Base-by-base conservation (phyloP, 2,797 vertebrate species). In the Microcaecilia unicolor region DNA sequence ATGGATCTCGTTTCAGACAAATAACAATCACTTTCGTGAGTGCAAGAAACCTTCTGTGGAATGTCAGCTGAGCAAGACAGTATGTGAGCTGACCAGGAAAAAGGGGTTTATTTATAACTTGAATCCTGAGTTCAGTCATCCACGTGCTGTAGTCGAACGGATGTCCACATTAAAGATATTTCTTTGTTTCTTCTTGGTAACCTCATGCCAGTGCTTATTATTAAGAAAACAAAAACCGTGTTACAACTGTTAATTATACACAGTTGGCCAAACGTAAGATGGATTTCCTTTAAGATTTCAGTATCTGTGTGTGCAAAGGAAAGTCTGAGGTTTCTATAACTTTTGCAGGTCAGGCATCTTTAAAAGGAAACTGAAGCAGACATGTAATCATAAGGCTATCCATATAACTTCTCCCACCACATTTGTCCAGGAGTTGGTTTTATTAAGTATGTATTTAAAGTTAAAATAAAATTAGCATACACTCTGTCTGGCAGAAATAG, bases 1-100 rank as follows among this genome's bases (percentile, higher is more conserved):
- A 68, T 75, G 50, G 72, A 52, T 68, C 54, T 78, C 76, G 77
- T 74, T 72, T 77, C 70, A 76, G 47, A 61, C 41, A 50, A 33
- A 47, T 25, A 0, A 38, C 61, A 61, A n/a, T n/a, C 35, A 55
- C n/a, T 70, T 62, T 39, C 23, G 50, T 61, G 44, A 61, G 42
- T 53, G 41, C 59, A 64, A 56, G 17, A 28, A 55, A 55, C 18
- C 39, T 15, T 53, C 29, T 42, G 19, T 50, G n/a, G n/a, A n/a
- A n/a, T n/a, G n/a, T 61, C 67, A 50, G 34, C 47, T 66, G 58
- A 65, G 64, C 44, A 76, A n/a, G 45, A 58, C 67, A 54, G 44
- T 74, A 59, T 50, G 69, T 50, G 69, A 55, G 56, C 61, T 56
- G 25, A 59, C 41, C 53, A 60, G 38, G 63, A n/a, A 47, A 58